Conservation (phyloP, 2,113 vertebrate species). For the Gambusia holbrooki region DNA sequence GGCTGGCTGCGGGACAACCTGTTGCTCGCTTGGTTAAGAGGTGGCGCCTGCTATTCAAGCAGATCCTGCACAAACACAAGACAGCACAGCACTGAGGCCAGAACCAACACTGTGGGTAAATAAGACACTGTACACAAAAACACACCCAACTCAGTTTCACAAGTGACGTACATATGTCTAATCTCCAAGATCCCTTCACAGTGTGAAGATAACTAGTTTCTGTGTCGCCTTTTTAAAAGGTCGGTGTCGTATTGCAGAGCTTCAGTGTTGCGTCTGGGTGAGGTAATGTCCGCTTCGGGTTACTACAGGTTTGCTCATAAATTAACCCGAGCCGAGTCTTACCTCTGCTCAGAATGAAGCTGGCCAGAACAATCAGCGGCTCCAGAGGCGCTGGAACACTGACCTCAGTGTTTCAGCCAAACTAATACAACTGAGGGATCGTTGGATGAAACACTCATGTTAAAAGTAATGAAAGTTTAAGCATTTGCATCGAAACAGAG, state of each 20-base stretch:
- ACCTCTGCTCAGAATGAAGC: not conserved
- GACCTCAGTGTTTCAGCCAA: too few species aligned
- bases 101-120: slow-evolving; percentile 13
- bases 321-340: not conserved
- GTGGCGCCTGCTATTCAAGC: slow-evolving; percentile 73
- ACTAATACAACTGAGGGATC: too few species aligned
- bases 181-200: not conserved
- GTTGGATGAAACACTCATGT: too few species aligned
- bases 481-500: too few species aligned
- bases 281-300: not conserved
- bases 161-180: not conserved
- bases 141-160: not conserved
- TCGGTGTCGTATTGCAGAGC: not conserved
- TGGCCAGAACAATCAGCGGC: not conserved
- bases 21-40: slow-evolving; percentile 33
- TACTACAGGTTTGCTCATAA: not conserved
- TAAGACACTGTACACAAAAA: not conserved
- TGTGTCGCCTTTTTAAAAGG: not conserved
- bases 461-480: too few species aligned
- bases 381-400: not conserved
- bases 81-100: slow-evolving; percentile 26
- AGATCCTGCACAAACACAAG: slow-evolving; percentile 72
- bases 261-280: not conserved
- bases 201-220: not conserved
- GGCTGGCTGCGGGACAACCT: slow-evolving; percentile 21